Evolutionary conservation across 1,140 invertebrate species (phyloP).

Genomic region (Anastatus disparis): DNA sequence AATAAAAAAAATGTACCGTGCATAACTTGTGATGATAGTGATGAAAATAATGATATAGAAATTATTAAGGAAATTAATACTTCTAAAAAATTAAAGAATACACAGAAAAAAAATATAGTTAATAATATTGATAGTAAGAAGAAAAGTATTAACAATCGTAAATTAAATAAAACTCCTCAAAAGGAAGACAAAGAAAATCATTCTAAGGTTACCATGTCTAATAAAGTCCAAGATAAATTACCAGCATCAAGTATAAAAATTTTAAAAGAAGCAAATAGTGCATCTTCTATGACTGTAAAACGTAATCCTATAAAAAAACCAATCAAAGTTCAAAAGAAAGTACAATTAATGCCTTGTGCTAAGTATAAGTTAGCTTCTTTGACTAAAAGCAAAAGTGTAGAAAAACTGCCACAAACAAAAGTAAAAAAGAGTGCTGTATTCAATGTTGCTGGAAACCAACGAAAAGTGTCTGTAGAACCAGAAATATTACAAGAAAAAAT

Average conservation of each 20-base stretch:
- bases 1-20: not conserved
- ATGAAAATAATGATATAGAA: conserved; percentile 2
- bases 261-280: conserved; percentile 15
- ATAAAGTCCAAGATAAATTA: not conserved
- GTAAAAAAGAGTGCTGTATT: conserved; percentile 41
- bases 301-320: not conserved
- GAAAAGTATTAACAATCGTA: not conserved
- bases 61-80: not conserved
- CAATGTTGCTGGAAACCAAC: conserved; percentile 18
- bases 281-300: not conserved
- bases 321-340: not conserved
- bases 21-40: not conserved
- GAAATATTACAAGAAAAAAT: conserved; percentile 1
- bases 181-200: conserved; percentile 25
- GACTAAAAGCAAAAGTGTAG: conserved; percentile 20
- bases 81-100: not conserved
- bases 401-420: not conserved
- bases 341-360: conserved; percentile 34
- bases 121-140: conserved; percentile 20
- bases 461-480: conserved; percentile 31
- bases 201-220: not conserved
- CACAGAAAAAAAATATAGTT: not conserved
- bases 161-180: not conserved
- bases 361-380: conserved; percentile 24
- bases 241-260: not conserved